Evolutionary conservation across 1,140 invertebrate species (phyloP).

Genomic region (Zeugodacus cucurbitae): DNA sequence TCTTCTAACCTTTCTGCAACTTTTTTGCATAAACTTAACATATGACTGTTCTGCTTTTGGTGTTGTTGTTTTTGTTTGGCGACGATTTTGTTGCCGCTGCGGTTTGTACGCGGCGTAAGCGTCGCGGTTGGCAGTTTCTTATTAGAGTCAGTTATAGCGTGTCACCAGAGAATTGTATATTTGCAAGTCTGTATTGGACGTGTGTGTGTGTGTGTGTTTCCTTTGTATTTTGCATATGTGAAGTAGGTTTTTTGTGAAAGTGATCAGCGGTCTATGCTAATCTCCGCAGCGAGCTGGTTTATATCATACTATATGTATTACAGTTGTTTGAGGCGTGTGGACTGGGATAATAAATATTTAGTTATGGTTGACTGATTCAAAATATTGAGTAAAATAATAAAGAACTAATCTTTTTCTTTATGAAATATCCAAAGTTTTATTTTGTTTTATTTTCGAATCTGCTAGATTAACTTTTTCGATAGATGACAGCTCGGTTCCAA

Average conservation of each 20-base stretch:
- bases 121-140: background rate
- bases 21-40: background rate
- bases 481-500: too few species aligned
- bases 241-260: conserved; percentile 31
- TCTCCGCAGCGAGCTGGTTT: background rate
- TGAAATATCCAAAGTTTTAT: too few species aligned
- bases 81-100: background rate
- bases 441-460: too few species aligned
- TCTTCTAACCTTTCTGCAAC: background rate
- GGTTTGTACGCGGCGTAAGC: background rate
- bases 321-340: too few species aligned
- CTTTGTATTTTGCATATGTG: background rate
- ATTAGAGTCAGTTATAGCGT: background rate
- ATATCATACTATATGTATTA: too few species aligned
- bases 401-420: too few species aligned
- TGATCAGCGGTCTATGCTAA: background rate
- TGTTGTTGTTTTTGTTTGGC: background rate
- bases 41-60: background rate
- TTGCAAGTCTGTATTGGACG: background rate
- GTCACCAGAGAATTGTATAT: background rate
- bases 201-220: background rate
- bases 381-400: too few species aligned
- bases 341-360: too few species aligned
- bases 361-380: too few species aligned
- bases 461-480: too few species aligned